phyloP scores from a whole-genome alignment of 2,888 invertebrate species.

The Lithodes maja region DNA sequence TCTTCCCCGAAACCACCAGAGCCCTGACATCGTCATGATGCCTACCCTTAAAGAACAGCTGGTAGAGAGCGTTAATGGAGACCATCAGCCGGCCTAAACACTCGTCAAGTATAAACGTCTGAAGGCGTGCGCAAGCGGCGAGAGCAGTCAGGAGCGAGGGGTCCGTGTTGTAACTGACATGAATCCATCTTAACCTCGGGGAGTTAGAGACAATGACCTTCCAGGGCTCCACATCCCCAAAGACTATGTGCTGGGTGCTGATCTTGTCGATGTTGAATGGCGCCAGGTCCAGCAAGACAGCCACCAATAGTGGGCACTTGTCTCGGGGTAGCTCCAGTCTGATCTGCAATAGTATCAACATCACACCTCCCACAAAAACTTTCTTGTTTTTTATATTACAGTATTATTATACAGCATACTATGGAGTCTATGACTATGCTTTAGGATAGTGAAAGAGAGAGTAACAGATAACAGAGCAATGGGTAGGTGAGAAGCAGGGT shows the following conservation, averaged over 20 bases:
- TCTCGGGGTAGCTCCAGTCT: slow-evolving; percentile 35
- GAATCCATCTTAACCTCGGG: slow-evolving; percentile 26
- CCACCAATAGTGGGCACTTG: slow-evolving; percentile 35
- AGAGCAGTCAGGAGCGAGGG: slow-evolving; percentile 10
- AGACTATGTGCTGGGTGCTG: slow-evolving; percentile 47
- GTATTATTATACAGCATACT: too few species aligned
- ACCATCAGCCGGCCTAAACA: slow-evolving; percentile 34
- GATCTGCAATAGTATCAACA: slow-evolving; percentile 30
- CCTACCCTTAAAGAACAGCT: slow-evolving; percentile 46
- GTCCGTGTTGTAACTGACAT: slow-evolving; percentile 43
- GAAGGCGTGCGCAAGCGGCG: slow-evolving; percentile 14
- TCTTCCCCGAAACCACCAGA: not conserved
- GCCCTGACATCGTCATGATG: slow-evolving; percentile 29
- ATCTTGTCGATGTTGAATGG: slow-evolving; percentile 55
- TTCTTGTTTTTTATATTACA: too few species aligned
- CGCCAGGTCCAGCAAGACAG: slow-evolving; percentile 32
- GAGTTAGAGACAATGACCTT: slow-evolving; percentile 38
- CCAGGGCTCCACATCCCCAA: slow-evolving; percentile 43
- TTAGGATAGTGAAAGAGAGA: too few species aligned
- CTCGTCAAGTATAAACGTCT: slow-evolving; percentile 42
- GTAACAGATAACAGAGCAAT: too few species aligned
- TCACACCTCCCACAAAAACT: not conserved
- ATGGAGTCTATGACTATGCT: too few species aligned
- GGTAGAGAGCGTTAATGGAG: slow-evolving; percentile 43
- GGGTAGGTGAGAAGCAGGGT: too few species aligned